These are phyloP conservation scores for Sinosuthora webbiana DNA, from an alignment of 2,113 vertebrate species.

Conservation along the genomic window DNA sequence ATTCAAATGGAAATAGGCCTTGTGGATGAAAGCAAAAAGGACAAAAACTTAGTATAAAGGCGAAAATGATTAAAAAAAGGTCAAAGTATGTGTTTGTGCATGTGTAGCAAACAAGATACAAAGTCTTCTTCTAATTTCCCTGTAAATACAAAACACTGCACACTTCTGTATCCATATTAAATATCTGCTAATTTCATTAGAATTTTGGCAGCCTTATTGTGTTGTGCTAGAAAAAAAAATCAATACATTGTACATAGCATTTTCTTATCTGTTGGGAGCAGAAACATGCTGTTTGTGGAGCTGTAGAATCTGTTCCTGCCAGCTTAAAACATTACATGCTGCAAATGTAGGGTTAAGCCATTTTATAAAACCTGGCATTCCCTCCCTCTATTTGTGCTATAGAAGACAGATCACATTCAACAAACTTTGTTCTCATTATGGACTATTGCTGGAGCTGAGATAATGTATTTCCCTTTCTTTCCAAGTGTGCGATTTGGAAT, in stretches of 20 bases:
- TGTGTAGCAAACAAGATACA: background rate
- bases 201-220: background rate
- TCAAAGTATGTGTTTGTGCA: background rate
- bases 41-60: background rate
- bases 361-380: background rate
- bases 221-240: background rate
- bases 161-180: background rate
- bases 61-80: background rate
- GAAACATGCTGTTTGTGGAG: background rate
- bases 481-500: background rate
- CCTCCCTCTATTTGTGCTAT: background rate
- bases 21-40: background rate
- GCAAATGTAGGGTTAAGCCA: background rate
- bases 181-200: background rate
- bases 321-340: background rate
- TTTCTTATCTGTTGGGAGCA: constrained; percentile 36
- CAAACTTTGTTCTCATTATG: background rate
- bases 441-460: background rate
- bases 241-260: background rate
- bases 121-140: background rate
- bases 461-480: background rate
- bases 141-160: background rate
- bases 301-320: background rate
- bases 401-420: background rate
- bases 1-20: background rate